These are phyloP conservation scores for Scytalopus superciliaris DNA, from an alignment of 2,113 vertebrate species.

Conservation along the genomic window DNA sequence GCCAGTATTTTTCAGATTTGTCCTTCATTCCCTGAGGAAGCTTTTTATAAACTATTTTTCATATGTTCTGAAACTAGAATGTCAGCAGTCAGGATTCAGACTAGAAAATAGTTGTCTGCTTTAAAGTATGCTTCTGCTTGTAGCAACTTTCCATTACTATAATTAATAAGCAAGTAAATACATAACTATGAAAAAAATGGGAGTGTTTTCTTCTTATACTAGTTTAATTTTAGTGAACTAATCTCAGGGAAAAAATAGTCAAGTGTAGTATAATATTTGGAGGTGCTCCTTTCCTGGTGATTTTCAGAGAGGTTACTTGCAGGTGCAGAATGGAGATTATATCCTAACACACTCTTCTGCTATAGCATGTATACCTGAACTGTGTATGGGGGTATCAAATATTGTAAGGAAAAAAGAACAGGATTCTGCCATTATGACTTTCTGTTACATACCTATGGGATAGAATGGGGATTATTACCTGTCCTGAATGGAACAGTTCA, in stretches of 20 bases:
- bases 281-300: background rate
- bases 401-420: background rate
- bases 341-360: background rate
- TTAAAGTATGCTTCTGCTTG: background rate
- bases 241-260: background rate
- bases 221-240: background rate
- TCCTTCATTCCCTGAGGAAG: background rate
- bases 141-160: background rate
- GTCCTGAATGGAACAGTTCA: background rate
- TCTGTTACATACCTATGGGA: background rate
- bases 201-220: background rate
- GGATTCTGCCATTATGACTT: background rate
- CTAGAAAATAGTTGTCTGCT: background rate
- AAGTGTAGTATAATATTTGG: background rate
- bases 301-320: background rate
- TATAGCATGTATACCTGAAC: background rate
- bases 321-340: background rate
- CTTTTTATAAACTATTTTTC: background rate
- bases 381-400: background rate
- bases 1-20: background rate
- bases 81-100: background rate
- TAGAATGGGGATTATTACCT: background rate
- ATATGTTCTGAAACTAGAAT: background rate
- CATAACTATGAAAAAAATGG: background rate
- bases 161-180: background rate